Evolutionary conservation across 2,113 vertebrate species (phyloP).

Genomic region (Gymnobelideus leadbeateri): DNA sequence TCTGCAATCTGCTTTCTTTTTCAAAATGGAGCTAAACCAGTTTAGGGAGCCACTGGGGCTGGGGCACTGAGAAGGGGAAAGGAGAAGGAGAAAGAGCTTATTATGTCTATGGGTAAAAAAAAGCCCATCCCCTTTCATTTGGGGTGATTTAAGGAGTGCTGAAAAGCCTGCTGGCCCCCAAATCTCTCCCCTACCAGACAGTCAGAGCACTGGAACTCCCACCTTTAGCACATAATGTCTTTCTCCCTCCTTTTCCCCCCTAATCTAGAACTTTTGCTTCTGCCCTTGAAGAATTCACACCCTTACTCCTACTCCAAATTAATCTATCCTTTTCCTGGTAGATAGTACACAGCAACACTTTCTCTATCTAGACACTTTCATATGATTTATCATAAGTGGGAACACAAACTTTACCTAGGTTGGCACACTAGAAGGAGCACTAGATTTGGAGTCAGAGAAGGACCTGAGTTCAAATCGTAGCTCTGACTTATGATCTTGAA

Average conservation of each 20-base stretch:
- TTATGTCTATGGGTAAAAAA: background rate
- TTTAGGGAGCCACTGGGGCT: conserved; percentile 46
- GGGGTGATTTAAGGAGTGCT: background rate
- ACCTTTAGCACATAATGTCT: background rate
- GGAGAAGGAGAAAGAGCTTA: background rate
- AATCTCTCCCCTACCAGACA: background rate
- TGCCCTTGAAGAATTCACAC: background rate
- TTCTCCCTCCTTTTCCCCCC: too few species aligned
- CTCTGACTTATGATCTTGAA: background rate
- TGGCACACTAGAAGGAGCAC: background rate
- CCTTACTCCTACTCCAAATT: background rate
- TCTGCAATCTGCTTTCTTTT: conserved; percentile 52
- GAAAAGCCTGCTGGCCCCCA: background rate
- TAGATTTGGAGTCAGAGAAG: background rate
- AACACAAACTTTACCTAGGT: background rate
- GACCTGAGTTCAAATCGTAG: background rate
- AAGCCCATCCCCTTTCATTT: background rate
- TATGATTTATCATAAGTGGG: background rate
- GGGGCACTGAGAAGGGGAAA: background rate
- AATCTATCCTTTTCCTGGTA: background rate
- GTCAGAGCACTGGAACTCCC: background rate
- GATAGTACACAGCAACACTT: background rate
- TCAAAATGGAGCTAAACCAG: conserved; percentile 49
- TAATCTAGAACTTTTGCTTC: background rate
- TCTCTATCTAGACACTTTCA: background rate